phyloP scores from a whole-genome alignment of 2,888 invertebrate species.

The Malthinus flaveolus region DNA sequence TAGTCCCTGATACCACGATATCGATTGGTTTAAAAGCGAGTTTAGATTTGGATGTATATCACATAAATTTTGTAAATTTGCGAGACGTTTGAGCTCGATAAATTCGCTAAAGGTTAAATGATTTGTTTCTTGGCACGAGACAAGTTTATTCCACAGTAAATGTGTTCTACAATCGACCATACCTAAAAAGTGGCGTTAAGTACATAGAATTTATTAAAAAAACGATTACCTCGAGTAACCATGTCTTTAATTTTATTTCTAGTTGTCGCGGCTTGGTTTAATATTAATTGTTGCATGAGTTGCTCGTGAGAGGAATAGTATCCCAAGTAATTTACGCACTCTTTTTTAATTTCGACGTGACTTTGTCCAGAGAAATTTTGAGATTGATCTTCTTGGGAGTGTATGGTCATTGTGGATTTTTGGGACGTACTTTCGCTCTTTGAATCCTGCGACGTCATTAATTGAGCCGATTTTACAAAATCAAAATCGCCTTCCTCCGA shows the following conservation, averaged over 20 bases:
- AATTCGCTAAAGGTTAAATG: constrained; percentile 65
- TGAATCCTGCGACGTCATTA: background rate
- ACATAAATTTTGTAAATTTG: constrained; percentile 61
- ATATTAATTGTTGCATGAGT: constrained; percentile 64
- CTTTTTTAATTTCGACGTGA: constrained; percentile 57
- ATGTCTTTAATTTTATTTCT: constrained; percentile 62
- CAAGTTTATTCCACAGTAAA: constrained; percentile 69
- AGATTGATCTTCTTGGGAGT: constrained; percentile 11
- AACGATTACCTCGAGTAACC: constrained; percentile 60
- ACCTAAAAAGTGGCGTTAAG: constrained; percentile 45
- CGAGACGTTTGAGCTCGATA: constrained; percentile 64
- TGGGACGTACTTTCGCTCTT: constrained; percentile 11
- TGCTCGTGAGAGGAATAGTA: constrained; percentile 71
- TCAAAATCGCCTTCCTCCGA: constrained; percentile 9
- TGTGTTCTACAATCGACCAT: constrained; percentile 71
- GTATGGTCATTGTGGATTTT: constrained; percentile 4
- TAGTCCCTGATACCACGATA: constrained; percentile 67
- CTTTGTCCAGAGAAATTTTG: constrained; percentile 19
- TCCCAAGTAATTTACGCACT: constrained; percentile 69
- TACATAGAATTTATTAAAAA: background rate
- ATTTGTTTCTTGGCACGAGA: constrained; percentile 55
- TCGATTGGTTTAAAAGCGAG: constrained; percentile 62
- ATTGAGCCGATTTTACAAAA: constrained; percentile 8
- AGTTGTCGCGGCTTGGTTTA: constrained; percentile 61
- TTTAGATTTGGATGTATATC: constrained; percentile 62